A percentile compares a stretch with the other conserved stretches of the same genome.
Evolutionary conservation across 2,888 invertebrate species (phyloP).

Genomic region (Teleiodes luculella): DNA sequence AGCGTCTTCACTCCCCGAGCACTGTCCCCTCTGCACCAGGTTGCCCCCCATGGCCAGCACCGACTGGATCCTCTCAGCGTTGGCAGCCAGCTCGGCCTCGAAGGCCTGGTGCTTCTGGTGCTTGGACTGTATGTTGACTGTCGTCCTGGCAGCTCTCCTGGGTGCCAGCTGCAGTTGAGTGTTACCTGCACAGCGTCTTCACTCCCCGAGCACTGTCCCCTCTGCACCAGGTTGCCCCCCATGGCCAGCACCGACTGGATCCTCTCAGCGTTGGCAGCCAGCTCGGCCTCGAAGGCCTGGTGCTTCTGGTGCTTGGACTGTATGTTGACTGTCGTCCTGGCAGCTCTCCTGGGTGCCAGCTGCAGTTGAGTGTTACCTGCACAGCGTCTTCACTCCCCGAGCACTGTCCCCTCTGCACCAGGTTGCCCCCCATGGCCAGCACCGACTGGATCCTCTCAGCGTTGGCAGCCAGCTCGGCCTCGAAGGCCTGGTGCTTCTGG

Average conservation of each 20-base stretch:
- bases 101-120: slow-evolving; percentile 99
- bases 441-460: slow-evolving; percentile 98
- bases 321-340: too few relatives aligned
- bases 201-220: slow-evolving; percentile 97
- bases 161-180: slow-evolving; percentile 87
- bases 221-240: slow-evolving; percentile 96
- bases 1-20: slow-evolving; percentile 98
- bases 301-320: slow-evolving; percentile 94
- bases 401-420: slow-evolving; percentile 97
- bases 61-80: slow-evolving; percentile 97
- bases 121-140: too few relatives aligned
- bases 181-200: slow-evolving; percentile 96
- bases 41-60: slow-evolving; percentile 97
- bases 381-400: slow-evolving; percentile 99
- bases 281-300: slow-evolving; percentile 99
- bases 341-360: slow-evolving; percentile 98
- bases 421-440: slow-evolving; percentile 94
- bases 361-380: slow-evolving; percentile 81
- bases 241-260: slow-evolving; percentile 97
- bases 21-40: slow-evolving; percentile 95
- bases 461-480: slow-evolving; percentile 95
- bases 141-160: too few relatives aligned
- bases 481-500: slow-evolving; percentile 99
- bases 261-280: slow-evolving; percentile 96
- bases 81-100: slow-evolving; percentile 95